Percentiles rank a stretch among this genome's conserved stretches.
These are phyloP conservation scores for Sesamia inferens DNA, from an alignment of 2,888 invertebrate species.

Conservation along the genomic window DNA sequence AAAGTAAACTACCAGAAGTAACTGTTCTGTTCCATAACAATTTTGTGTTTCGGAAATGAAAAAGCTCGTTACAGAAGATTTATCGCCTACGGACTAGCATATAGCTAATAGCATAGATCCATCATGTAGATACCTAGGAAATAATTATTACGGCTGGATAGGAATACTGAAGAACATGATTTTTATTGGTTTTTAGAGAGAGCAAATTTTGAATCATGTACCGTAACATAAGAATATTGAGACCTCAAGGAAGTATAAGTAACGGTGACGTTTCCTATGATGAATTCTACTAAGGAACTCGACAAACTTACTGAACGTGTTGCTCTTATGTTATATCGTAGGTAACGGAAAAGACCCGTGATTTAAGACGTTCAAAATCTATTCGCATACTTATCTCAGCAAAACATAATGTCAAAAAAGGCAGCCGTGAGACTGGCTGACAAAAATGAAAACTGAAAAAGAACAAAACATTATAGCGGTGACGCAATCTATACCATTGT, in stretches of 20 bases:
- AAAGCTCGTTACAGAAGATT: slow-evolving; percentile 35
- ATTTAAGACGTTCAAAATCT: background rate
- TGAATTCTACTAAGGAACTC: slow-evolving; percentile 5
- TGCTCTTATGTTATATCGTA: background rate
- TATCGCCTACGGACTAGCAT: slow-evolving; percentile 5
- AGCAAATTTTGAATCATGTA: slow-evolving; percentile 1
- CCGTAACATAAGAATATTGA: slow-evolving; percentile 11
- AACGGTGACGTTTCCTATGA: slow-evolving; percentile 21
- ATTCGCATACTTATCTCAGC: too few relatives aligned
- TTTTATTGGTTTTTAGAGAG: slow-evolving; percentile 14
- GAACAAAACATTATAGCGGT: too few relatives aligned
- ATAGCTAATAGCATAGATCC: slow-evolving; percentile 11
- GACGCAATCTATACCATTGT: too few relatives aligned
- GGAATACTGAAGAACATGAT: background rate
- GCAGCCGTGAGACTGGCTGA: too few relatives aligned
- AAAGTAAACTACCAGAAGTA: slow-evolving; percentile 3
- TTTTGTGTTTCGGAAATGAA: slow-evolving; percentile 37
- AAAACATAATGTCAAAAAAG: too few relatives aligned
- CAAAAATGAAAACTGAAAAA: too few relatives aligned
- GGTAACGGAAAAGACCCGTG: background rate
- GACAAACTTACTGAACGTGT: background rate
- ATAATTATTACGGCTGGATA: slow-evolving; percentile 17
- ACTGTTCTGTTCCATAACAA: slow-evolving; percentile 1
- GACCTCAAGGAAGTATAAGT: slow-evolving; percentile 16
- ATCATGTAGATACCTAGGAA: background rate